These are phyloP conservation scores for Neoniphon sammara DNA, from an alignment of 2,797 vertebrate genomes.

Conservation along the genomic window DNA sequence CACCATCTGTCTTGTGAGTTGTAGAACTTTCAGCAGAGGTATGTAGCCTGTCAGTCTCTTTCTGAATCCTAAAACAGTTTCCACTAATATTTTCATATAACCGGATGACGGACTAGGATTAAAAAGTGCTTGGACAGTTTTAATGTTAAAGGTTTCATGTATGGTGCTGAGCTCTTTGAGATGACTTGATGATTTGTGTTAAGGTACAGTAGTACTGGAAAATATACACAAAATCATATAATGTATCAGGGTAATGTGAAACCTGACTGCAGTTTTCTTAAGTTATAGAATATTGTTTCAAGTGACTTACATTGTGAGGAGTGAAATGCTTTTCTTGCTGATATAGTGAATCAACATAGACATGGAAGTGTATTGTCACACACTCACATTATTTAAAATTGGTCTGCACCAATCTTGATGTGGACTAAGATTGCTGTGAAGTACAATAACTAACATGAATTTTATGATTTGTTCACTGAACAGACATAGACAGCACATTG, in stretches of 20 bases:
- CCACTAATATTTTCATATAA: not conserved
- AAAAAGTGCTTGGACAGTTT: not conserved
- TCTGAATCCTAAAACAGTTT: not conserved
- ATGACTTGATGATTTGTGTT: not conserved
- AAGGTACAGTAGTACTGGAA: not conserved
- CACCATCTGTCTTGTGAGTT: not conserved
- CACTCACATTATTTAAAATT: no score
- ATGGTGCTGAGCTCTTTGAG: not conserved
- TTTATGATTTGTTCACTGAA: not conserved
- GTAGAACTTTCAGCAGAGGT: conserved; percentile 47
- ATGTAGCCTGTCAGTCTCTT: conserved; percentile 32
- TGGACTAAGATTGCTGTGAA: not conserved
- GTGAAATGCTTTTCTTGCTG: not conserved
- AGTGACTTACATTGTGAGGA: conserved; percentile 1
- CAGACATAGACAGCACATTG: not conserved
- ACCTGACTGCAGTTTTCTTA: not conserved
- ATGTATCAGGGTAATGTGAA: not conserved
- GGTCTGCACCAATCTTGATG: no score
- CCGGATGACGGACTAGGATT: not conserved
- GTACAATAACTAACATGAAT: not conserved
- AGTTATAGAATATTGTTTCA: not conserved
- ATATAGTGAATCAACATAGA: not conserved
- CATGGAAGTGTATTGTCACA: not conserved
- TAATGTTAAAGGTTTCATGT: not conserved
- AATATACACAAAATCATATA: not conserved